Conservation (phyloP, 2,888 invertebrate genomes). For the Zele albiditarsus region DNA sequence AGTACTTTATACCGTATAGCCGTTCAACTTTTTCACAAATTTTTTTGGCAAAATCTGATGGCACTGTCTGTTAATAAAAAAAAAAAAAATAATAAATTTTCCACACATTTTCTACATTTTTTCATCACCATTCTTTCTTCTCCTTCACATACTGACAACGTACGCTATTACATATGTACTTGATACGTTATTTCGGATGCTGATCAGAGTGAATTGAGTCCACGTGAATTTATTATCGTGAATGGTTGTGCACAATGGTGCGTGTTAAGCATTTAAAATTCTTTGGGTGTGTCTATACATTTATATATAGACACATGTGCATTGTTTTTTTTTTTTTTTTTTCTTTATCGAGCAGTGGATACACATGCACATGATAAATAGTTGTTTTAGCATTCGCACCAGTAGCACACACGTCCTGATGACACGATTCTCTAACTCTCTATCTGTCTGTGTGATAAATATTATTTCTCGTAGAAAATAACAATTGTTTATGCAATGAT, state of each 20-base stretch:
- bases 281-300: not conserved
- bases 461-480: conserved; percentile 12
- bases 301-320: not conserved
- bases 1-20: not conserved
- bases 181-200: conserved; percentile 55
- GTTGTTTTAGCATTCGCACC: conserved; percentile 37
- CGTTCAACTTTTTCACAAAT: conserved; percentile 27
- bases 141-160: not conserved
- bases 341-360: conserved; percentile 39
- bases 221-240: conserved; percentile 63
- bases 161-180: not conserved
- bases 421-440: conserved; percentile 7
- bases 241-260: conserved; percentile 47
- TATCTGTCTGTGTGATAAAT: not conserved
- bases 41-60: conserved; percentile 32
- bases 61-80: conserved; percentile 1
- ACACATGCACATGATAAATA: conserved; percentile 23
- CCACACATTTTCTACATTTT: not conserved
- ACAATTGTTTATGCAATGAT: conserved; percentile 35
- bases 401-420: conserved; percentile 25
- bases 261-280: conserved; percentile 23
- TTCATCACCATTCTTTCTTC: not conserved
- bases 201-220: conserved; percentile 59
- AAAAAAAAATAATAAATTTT: conserved; percentile 30
- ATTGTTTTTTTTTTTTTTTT: not conserved